Percentiles rank a stretch among this genome's conserved stretches.
Evolutionary conservation across 2,113 vertebrate species (phyloP).

Genomic region (Lagopus muta): DNA sequence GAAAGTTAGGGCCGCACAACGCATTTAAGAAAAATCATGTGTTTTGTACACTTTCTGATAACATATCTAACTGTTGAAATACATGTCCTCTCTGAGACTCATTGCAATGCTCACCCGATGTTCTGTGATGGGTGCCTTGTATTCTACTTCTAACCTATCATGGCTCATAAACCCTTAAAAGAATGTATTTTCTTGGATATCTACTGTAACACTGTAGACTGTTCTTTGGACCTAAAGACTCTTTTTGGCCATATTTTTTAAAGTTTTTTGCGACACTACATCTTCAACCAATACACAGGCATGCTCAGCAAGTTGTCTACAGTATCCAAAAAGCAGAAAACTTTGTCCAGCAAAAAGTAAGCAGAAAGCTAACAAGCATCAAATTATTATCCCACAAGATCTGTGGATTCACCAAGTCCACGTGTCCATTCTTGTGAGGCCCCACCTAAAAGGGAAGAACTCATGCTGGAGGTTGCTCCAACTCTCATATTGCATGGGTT

Average conservation of each 20-base stretch:
- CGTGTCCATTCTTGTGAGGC: accelerated
- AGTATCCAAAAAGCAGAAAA: background rate
- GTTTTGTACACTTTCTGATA: background rate
- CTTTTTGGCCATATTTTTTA: accelerated
- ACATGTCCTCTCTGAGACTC: background rate
- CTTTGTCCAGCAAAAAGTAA: background rate
- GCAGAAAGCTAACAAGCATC: background rate
- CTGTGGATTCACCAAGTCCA: background rate
- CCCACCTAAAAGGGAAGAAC: background rate
- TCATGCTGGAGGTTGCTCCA: background rate
- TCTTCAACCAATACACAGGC: background rate
- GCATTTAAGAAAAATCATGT: background rate
- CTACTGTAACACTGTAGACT: background rate
- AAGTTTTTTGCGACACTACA: background rate
- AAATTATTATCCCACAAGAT: background rate
- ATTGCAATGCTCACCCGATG: background rate
- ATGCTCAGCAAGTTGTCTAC: background rate
- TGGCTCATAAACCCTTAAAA: background rate
- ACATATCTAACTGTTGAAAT: background rate
- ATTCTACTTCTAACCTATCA: background rate
- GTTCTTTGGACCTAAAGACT: background rate
- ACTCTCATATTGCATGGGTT: accelerated
- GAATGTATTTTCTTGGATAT: background rate
- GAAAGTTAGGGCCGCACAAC: background rate
- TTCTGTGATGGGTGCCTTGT: background rate